Evolutionary conservation across 2,888 invertebrate genomes (phyloP).

Genomic region (Drosophila falleni): DNA sequence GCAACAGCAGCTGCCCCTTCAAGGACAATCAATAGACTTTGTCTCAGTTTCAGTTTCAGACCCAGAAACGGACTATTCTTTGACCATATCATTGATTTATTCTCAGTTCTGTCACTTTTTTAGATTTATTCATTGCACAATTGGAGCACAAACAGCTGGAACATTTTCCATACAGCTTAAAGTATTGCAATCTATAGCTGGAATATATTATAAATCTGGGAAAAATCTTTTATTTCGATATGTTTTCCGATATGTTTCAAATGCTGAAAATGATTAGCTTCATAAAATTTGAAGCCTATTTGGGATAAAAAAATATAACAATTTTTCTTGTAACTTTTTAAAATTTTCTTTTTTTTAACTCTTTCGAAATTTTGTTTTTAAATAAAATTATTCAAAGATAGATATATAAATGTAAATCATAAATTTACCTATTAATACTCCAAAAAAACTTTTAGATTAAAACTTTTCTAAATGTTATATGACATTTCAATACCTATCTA

Average conservation of each 20-base stretch:
- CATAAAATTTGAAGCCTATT: neutral
- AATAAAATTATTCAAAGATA: neutral
- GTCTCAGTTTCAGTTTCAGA: neutral
- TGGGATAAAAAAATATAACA: no score
- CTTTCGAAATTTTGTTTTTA: no score
- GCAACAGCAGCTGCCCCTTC: constrained; percentile 27
- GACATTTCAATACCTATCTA: neutral
- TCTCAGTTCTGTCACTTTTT: constrained; percentile 43
- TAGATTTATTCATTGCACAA: constrained; percentile 56
- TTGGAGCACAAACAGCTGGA: constrained; percentile 47
- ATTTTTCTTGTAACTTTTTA: no score
- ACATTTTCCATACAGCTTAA: neutral
- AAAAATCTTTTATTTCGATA: no score
- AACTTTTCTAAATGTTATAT: no score
- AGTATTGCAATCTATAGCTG: neutral
- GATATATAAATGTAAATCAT: neutral
- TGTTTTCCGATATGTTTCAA: no score
- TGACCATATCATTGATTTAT: constrained; percentile 68
- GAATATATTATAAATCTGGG: neutral
- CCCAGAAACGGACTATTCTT: constrained; percentile 6
- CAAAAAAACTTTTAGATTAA: no score
- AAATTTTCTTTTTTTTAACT: no score
- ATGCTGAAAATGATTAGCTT: neutral
- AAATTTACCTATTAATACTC: no score
- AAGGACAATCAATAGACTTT: constrained; percentile 20